Evolutionary conservation across 2,113 vertebrate genomes (phyloP), one percentile per base, ranked within the genome.

Genomic region (Cercocebus atys): DNA sequence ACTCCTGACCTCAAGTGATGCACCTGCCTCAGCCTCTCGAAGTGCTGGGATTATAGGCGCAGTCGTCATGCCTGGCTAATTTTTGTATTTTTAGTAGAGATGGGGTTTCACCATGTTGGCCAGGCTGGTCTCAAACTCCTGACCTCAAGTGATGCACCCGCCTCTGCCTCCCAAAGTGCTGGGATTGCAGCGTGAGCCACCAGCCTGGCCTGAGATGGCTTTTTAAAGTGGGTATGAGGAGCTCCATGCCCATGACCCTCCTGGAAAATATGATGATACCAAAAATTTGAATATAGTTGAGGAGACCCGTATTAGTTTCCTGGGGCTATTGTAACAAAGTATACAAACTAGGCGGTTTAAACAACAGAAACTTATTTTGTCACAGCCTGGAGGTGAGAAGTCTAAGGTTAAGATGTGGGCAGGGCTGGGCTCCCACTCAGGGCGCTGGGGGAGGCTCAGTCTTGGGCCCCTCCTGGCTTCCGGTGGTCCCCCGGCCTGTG

Each of bases 261-360:
- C 25, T 47, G 47, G 59, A 43, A 20, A 9, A 4, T 59, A 5
- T 47, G 50, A 47, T 1, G 30, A 43, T 23, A 16, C 13, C 38
- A 12, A 3, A 13, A 35, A 57, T 32, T 20, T 6, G 70, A 38
- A 8, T 11, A 23, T 32, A 45, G 64, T 12, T 66, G 32, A 20
- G 45, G 66, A 52, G 18, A 25, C 43, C 43, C 9, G 18, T 3
- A 2, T 30, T 16, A 40, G 38, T 43, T 12, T 72, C 20, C 20
- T 1, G 0, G 27, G 18, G 5, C 76, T 55, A 12, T n/a, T 0
- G 5, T 14, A 3, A 38, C 13, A 3, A 27, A 72, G 35, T 11
- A 38, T 47, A 3, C 27, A 8, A 16, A 38, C 5, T 6, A 20
- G 18, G 14, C 1, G 0, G 20, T 50, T 8, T 6, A 64, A 27